Percentiles rank a stretch among this genome's conserved stretches.
These are phyloP conservation scores for Bufo bufo DNA, from an alignment of 2,113 vertebrate species.

Conservation along the genomic window DNA sequence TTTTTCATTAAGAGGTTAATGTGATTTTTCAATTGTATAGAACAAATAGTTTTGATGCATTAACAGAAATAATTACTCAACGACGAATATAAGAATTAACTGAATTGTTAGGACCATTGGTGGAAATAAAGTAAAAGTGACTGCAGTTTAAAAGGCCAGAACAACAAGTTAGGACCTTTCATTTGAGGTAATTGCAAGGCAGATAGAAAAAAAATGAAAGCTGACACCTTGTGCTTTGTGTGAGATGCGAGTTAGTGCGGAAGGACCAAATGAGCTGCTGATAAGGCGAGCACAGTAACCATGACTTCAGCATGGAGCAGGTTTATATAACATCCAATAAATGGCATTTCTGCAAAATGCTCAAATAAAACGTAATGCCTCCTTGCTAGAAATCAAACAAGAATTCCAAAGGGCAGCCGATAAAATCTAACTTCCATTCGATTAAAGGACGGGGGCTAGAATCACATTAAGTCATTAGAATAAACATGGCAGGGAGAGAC, in stretches of 20 bases:
- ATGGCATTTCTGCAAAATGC: conserved; percentile 51
- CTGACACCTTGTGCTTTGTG: conserved; percentile 50
- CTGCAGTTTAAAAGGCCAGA: conserved; percentile 42
- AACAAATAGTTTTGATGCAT: no score
- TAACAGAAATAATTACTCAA: no score
- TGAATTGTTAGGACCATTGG: neutral
- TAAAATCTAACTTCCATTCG: conserved; percentile 24
- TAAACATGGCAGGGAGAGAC: conserved; percentile 3
- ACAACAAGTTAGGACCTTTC: conserved; percentile 44
- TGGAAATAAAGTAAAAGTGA: neutral
- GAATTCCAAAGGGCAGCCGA: conserved; percentile 47
- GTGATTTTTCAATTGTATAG: no score
- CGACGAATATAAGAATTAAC: neutral
- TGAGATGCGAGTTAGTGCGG: conserved; percentile 18
- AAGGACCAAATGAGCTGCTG: conserved; percentile 51
- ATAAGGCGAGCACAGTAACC: conserved; percentile 53
- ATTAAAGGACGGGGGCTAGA: conserved; percentile 25
- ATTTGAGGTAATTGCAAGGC: conserved; percentile 41
- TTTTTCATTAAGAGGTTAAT: neutral
- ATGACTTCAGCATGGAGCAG: conserved; percentile 56
- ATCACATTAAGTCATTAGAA: conserved; percentile 36
- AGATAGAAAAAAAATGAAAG: conserved; percentile 40
- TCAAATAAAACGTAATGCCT: conserved; percentile 44
- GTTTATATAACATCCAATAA: conserved; percentile 52
- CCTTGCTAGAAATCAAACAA: conserved; percentile 47